Evolutionary conservation across 2,113 vertebrate genomes (phyloP).

Genomic region (Crotalus viridis): DNA sequence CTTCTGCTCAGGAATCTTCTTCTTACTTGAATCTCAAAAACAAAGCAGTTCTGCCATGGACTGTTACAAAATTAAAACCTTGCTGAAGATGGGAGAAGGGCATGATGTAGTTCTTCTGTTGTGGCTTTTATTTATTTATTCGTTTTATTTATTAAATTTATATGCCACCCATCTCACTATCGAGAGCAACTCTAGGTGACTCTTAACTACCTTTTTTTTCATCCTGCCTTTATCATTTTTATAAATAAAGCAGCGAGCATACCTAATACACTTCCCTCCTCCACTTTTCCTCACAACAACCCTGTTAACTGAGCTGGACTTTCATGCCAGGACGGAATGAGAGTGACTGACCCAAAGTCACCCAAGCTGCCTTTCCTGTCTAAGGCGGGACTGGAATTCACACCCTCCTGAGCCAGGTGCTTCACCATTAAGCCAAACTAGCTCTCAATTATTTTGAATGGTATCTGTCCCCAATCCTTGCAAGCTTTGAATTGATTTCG

Average conservation of each 20-base stretch:
- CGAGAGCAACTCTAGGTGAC: neutral
- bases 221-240: neutral
- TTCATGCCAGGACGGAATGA: neutral
- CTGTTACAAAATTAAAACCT: neutral
- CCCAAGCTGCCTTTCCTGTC: neutral
- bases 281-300: neutral
- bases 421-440: neutral
- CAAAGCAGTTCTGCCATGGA: neutral
- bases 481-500: neutral
- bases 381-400: neutral
- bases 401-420: neutral
- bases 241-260: neutral
- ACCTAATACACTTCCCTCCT: neutral
- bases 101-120: slow-evolving; percentile 13
- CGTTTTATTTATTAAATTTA: neutral
- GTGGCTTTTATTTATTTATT: slow-evolving; percentile 2
- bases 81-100: neutral
- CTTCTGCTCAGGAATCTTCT: neutral
- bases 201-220: neutral
- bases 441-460: neutral
- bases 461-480: neutral
- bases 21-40: slow-evolving; percentile 17
- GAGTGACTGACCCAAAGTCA: neutral
- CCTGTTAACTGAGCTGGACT: neutral
- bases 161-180: neutral